Conservation (phyloP, 2,888 invertebrate species). For the Leucania comma region DNA sequence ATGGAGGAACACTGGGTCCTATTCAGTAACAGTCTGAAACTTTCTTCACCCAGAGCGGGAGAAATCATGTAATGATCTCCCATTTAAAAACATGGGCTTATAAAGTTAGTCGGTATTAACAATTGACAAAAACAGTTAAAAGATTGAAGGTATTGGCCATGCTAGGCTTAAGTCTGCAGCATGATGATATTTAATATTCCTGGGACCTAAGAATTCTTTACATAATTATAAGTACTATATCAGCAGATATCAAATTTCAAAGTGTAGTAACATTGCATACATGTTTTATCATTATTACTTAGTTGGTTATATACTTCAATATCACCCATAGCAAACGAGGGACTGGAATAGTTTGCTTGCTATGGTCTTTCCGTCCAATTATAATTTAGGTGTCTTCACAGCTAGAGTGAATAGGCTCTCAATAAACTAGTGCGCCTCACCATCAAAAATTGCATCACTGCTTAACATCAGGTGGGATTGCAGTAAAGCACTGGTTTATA, state of each 20-base stretch:
- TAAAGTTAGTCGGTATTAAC: background rate
- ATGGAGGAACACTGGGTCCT: no score
- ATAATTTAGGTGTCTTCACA: no score
- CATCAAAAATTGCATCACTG: no score
- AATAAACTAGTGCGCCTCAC: no score
- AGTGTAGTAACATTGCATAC: background rate
- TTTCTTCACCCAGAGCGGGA: no score
- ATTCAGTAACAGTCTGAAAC: no score
- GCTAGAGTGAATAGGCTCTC: no score
- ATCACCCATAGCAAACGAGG: background rate
- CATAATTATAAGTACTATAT: background rate
- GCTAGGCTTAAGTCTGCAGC: background rate
- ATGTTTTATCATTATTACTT: background rate
- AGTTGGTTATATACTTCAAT: background rate
- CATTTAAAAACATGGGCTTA: background rate
- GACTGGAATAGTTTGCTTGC: no score
- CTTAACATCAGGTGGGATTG: no score
- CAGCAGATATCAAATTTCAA: conserved; percentile 26
- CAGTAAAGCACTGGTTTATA: no score
- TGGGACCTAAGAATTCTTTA: conserved; percentile 8
- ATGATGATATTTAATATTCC: conserved; percentile 19
- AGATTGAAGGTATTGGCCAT: background rate
- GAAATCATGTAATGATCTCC: no score
- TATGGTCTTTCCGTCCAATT: no score
- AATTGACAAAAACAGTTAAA: background rate